phyloP scores from a whole-genome alignment of 2,113 vertebrate species.

The Corvus cornix region DNA sequence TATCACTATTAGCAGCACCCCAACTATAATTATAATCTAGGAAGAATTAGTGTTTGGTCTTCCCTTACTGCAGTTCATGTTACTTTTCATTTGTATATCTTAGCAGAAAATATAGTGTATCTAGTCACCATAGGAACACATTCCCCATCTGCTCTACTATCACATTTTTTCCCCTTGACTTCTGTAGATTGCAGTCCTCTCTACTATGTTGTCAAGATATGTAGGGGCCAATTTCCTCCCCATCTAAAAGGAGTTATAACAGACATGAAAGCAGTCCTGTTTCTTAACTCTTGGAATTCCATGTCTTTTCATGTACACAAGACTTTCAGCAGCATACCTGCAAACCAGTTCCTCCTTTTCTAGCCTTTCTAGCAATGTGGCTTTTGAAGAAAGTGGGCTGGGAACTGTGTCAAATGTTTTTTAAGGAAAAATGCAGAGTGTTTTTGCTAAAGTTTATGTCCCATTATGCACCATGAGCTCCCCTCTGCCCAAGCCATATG shows the following conservation, averaged over 20 bases:
- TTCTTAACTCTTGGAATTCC: slow-evolving; percentile 58
- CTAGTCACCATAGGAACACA: slow-evolving; percentile 61
- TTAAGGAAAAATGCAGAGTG: background rate
- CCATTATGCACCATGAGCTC: background rate
- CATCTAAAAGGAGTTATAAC: slow-evolving; percentile 23
- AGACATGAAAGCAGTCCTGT: background rate
- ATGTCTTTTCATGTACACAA: background rate
- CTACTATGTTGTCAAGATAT: slow-evolving; percentile 50
- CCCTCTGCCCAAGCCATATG: background rate
- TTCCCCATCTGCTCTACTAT: slow-evolving; percentile 59
- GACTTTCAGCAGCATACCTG: background rate
- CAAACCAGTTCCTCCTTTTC: background rate
- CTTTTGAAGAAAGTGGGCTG: background rate
- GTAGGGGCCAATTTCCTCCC: slow-evolving; percentile 55
- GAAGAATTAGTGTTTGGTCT: background rate
- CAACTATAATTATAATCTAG: background rate
- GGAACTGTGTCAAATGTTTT: background rate
- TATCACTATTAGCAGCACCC: background rate
- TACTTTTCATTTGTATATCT: slow-evolving; percentile 50
- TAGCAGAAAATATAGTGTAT: slow-evolving; percentile 55
- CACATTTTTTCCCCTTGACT: slow-evolving; percentile 66
- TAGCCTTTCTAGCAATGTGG: background rate
- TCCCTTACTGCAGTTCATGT: background rate
- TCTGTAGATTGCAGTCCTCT: slow-evolving; percentile 47
- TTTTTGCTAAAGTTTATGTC: background rate